Conservation (phyloP, 2,888 invertebrate genomes). For the Drosophila fulvimacula region DNA sequence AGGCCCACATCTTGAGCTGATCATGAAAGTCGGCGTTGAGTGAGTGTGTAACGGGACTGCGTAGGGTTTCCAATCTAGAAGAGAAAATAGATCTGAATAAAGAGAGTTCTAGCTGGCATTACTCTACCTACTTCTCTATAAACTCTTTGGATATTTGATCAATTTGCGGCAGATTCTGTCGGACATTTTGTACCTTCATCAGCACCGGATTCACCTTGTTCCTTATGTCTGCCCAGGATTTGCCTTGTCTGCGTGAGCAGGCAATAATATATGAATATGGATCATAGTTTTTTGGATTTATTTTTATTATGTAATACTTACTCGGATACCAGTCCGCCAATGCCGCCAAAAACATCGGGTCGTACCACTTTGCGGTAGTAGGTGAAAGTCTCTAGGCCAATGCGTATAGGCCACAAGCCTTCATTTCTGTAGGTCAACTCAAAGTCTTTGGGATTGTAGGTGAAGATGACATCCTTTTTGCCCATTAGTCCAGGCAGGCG, state of each 20-base stretch:
- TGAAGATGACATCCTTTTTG: slow-evolving; percentile 82
- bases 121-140: slow-evolving; percentile 61
- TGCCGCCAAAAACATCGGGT: slow-evolving; percentile 83
- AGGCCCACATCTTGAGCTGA: slow-evolving; percentile 87
- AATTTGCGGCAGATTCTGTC: slow-evolving; percentile 71
- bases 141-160: slow-evolving; percentile 80
- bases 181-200: slow-evolving; percentile 79
- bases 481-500: slow-evolving; percentile 84
- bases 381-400: slow-evolving; percentile 84
- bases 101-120: background rate
- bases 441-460: slow-evolving; percentile 86
- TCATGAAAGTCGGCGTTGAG: slow-evolving; percentile 84
- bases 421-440: slow-evolving; percentile 85
- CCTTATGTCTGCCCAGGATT: slow-evolving; percentile 89
- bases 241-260: slow-evolving; percentile 86
- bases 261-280: background rate
- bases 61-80: slow-evolving; percentile 68
- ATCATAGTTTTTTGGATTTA: too few relatives aligned
- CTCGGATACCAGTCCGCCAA: slow-evolving; percentile 81
- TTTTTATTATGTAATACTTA: slow-evolving; percentile 35
- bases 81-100: background rate
- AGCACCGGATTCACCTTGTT: slow-evolving; percentile 85
- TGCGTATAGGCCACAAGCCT: slow-evolving; percentile 85
- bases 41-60: slow-evolving; percentile 56
- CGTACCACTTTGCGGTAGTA: slow-evolving; percentile 84